Evolutionary conservation across 2,113 vertebrate species (phyloP), one percentile per base, ranked within the genome.

Genomic region (Brienomyrus brachyistius): DNA sequence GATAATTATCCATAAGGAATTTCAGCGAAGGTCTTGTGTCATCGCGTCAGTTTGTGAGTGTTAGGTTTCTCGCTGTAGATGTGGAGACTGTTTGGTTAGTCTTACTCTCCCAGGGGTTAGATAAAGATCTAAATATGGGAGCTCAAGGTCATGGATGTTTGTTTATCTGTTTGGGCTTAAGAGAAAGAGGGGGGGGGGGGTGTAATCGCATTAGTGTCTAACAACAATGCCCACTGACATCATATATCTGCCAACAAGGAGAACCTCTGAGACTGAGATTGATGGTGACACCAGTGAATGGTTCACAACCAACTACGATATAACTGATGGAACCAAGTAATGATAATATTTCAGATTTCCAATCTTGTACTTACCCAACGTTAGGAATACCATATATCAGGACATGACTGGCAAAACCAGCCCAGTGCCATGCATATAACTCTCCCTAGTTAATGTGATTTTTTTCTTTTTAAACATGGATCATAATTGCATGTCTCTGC

Each of bases 381-480:
- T 52, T 4, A 87, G 48, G 27, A 54, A 87, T 40, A 27, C 10
- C n/a, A 54, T 27, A 86, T 31, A 27, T 51, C 3, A 51, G 21
- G 23, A 13, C 48, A 5, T 27, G n/a, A 17, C 51, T 21, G 85
- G 5, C 27, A 35, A 40, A 52, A 23, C 5, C 5, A 11, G 1
- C 51, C n/a, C 51, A 51, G 85, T 19, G 19, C 35, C 15, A 87
- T 21, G 51, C 31, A 56, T 54, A 52, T 35, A 54, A 40, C 31
- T 21, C 15, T 84, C 82, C 56, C 50, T 70, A 43, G 5, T 87
- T 70, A 87, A 90, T 47, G 84, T 74, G 19, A 74, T 86, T 86
- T 45, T n/a, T 11, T 47, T 77, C 19, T 54, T 47, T 7, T 7
- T 17, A 89, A 62, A 59, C 77, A 45, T 84, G 17, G 50, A 89